phyloP scores from a whole-genome alignment of 2,888 invertebrate genomes.

The Raillietiella orientalis region DNA sequence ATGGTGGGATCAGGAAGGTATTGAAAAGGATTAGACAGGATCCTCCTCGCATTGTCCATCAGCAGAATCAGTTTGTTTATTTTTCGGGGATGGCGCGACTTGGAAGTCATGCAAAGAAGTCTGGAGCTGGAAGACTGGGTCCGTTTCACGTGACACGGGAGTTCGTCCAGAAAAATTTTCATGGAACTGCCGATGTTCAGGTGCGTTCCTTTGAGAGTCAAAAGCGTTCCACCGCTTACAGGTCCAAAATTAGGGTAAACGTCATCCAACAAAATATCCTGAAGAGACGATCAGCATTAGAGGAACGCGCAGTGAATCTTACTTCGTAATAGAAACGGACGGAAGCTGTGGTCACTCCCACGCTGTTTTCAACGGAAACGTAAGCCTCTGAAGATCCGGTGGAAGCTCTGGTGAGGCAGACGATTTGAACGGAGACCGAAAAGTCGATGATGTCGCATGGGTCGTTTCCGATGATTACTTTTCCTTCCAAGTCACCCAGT shows the following conservation, averaged over 20 bases:
- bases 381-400: conserved; percentile 26
- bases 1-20: conserved; percentile 82
- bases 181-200: conserved; percentile 72
- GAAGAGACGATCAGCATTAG: too few relatives aligned
- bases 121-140: conserved; percentile 59
- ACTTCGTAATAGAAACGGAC: conserved; percentile 60
- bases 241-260: conserved; percentile 61
- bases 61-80: conserved; percentile 36
- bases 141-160: conserved; percentile 53
- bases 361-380: conserved; percentile 61
- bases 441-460: conserved; percentile 63
- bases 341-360: conserved; percentile 59
- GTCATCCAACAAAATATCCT: conserved; percentile 43
- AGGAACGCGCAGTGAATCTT: too few relatives aligned
- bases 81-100: conserved; percentile 24
- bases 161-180: conserved; percentile 25
- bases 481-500: conserved; percentile 65
- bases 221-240: conserved; percentile 74
- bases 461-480: conserved; percentile 64
- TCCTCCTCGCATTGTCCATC: conserved; percentile 65
- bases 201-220: conserved; percentile 68
- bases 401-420: conserved; percentile 54
- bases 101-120: conserved; percentile 53
- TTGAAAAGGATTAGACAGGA: conserved; percentile 41
- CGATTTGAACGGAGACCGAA: conserved; percentile 63